A percentile compares a stretch with the other conserved stretches of the same genome.
These are phyloP conservation scores for Phainopepla nitens DNA, from an alignment of 2,113 vertebrate species.

Conservation along the genomic window DNA sequence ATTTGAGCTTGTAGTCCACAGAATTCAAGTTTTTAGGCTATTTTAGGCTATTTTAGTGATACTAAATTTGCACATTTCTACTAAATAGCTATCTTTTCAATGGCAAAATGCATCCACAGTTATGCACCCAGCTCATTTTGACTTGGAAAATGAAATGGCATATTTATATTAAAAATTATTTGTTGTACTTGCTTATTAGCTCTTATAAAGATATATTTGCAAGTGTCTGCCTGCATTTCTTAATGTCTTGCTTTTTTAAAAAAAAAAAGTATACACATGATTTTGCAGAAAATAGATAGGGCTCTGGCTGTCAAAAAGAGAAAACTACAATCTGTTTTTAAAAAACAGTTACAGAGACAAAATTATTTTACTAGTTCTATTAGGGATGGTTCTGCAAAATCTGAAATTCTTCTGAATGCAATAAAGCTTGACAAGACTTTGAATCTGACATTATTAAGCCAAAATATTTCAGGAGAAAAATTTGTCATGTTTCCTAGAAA, in stretches of 20 bases:
- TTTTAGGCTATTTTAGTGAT: background rate
- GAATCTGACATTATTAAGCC: background rate
- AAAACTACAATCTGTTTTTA: background rate
- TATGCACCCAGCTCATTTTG: background rate
- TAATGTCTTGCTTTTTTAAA: background rate
- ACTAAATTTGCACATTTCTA: background rate
- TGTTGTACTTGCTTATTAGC: background rate
- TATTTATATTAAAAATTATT: background rate
- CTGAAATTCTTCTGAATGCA: background rate
- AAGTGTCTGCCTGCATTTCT: background rate
- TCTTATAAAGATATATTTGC: background rate
- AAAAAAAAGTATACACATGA: background rate
- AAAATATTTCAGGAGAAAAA: background rate
- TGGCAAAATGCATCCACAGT: background rate
- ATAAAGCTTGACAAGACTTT: background rate
- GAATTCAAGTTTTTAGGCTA: background rate
- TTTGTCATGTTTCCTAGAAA: background rate
- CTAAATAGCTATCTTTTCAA: background rate
- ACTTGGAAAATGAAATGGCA: background rate
- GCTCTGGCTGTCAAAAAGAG: background rate
- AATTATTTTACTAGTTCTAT: background rate
- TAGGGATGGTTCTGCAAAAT: background rate
- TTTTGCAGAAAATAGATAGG: background rate
- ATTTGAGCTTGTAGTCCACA: background rate
- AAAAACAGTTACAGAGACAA: background rate